Evolutionary conservation across 2,797 vertebrate genomes (phyloP).

Genomic region (Thamnophis elegans): DNA sequence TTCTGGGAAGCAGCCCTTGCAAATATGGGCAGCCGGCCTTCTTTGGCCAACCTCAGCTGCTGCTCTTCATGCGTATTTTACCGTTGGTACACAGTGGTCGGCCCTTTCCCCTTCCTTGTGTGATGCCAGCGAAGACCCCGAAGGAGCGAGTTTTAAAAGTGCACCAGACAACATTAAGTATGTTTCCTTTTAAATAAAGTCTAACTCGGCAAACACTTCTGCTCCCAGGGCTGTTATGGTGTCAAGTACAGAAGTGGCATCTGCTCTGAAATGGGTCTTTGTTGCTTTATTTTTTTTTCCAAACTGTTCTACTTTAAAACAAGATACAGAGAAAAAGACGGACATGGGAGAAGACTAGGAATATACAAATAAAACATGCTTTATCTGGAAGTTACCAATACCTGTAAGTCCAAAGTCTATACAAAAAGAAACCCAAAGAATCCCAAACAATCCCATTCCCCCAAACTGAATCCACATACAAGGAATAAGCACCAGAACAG

Average conservation of each 20-base stretch:
- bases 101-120: neutral
- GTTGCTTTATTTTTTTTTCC: constrained; percentile 39
- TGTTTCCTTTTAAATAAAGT: constrained; percentile 31
- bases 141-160: neutral
- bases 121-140: neutral
- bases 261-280: constrained; percentile 46
- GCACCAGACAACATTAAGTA: neutral
- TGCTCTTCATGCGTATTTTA: neutral
- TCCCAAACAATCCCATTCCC: neutral
- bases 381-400: constrained; percentile 40
- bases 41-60: neutral
- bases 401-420: constrained; percentile 49
- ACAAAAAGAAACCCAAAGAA: constrained; percentile 34
- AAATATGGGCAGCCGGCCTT: neutral
- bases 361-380: constrained; percentile 44
- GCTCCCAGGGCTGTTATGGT: constrained; percentile 55
- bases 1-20: neutral
- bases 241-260: constrained; percentile 53
- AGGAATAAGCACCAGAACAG: constrained; percentile 49
- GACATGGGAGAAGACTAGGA: constrained; percentile 28
- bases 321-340: constrained; percentile 21
- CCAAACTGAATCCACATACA: constrained; percentile 22
- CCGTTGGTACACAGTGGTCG: neutral
- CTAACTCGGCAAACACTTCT: constrained; percentile 58
- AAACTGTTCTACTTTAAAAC: constrained; percentile 48